These are phyloP conservation scores for Drosophila subobscura DNA, from an alignment of 1,140 invertebrate species.

Conservation along the genomic window DNA sequence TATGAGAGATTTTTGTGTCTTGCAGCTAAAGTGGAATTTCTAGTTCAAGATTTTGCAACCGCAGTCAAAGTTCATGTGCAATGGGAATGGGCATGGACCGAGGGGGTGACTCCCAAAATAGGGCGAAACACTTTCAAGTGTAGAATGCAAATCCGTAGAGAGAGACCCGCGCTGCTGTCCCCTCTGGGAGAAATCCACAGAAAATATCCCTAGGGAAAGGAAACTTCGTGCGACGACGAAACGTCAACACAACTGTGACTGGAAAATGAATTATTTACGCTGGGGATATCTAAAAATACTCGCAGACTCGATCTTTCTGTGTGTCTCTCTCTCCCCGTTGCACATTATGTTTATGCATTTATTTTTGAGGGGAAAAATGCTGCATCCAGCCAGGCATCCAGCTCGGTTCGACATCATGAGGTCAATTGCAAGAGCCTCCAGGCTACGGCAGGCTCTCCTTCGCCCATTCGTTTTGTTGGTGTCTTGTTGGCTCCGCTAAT, in stretches of 20 bases:
- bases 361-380: slow-evolving; percentile 34
- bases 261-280: slow-evolving; percentile 82
- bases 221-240: slow-evolving; percentile 46
- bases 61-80: slow-evolving; percentile 64
- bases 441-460: slow-evolving; percentile 2
- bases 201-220: slow-evolving; percentile 31
- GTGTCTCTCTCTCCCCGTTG: slow-evolving; percentile 3
- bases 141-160: slow-evolving; percentile 61
- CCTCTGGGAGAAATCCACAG: slow-evolving; percentile 40
- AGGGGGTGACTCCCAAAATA: slow-evolving; percentile 41
- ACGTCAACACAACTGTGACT: slow-evolving; percentile 80
- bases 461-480: slow-evolving; percentile 4
- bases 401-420: slow-evolving; percentile 49
- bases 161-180: slow-evolving; percentile 32
- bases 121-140: slow-evolving; percentile 68
- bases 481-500: slow-evolving; percentile 48
- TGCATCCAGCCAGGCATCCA: slow-evolving; percentile 10
- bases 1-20: slow-evolving; percentile 26
- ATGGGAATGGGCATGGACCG: slow-evolving; percentile 20
- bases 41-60: slow-evolving; percentile 65
- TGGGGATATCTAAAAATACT: slow-evolving; percentile 68
- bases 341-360: slow-evolving; percentile 48
- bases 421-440: slow-evolving; percentile 50
- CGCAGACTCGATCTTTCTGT: slow-evolving; percentile 7
- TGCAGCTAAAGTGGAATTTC: slow-evolving; percentile 68